Evolutionary conservation across 2,113 vertebrate species (phyloP), one percentile per base, ranked within the genome.

Genomic region (Camarhynchus parvulus): DNA sequence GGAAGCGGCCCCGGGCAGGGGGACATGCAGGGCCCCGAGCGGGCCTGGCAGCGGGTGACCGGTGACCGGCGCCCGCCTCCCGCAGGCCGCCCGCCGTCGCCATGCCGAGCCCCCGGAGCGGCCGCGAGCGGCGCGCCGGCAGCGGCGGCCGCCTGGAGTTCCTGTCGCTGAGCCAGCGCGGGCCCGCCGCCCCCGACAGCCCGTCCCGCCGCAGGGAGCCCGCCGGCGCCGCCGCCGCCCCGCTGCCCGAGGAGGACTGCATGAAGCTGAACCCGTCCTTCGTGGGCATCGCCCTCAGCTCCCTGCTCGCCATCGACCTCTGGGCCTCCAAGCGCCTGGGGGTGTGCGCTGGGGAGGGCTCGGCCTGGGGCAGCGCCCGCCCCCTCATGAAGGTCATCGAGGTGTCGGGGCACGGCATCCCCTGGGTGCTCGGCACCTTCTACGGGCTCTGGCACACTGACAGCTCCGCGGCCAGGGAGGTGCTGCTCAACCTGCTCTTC

Each of bases 371-470:
- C 70, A 99, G 98, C 75, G 97, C 97, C 14, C 97, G 99, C 1
- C 99, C 99, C 2, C 90, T 99, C 3, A 99, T 99, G 99, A 99
- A 99, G 85, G 97, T 99, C 56, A 96, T 99, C 37, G 99, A 99
- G 98, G 95, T 99, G 31, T 99, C 99, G 1, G 99, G 99, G 7
- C 99, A 99, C 6, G 99, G 99, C 64, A 98, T 99, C 91, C 99
- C 98, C 15, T 99, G 99, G 99, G 97, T 99, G 93, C 97, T 97
- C 14, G 99, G 99, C 44, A 98, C 98, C 59, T 90, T 96, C 28
- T 99, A 99, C 96, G 99, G 98, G 73, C 95, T 99, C 85, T 98
- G 97, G 89, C 98, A 98, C 92, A 99, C 98, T 58, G 98, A 99
- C 97, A 99, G 98, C 90, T 98, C 98, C 16, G 98, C 99, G 1